These are phyloP conservation scores for Geodia barretti DNA, from an alignment of 37 sponge, comb jelly and placozoan genomes.

Conservation along the genomic window DNA sequence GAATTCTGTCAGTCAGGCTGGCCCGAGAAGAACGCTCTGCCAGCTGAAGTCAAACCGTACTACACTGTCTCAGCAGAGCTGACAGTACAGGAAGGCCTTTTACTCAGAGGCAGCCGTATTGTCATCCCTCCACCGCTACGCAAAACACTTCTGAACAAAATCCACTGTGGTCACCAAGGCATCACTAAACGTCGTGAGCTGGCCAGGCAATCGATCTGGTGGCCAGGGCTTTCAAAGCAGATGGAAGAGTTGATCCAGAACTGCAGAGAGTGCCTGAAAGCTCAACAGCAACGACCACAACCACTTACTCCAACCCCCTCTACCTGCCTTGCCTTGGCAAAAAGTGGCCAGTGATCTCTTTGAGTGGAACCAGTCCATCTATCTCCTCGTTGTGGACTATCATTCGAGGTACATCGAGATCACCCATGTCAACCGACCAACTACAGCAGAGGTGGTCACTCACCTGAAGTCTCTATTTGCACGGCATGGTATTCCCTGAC, in stretches of 20 bases:
- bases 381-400: slow-evolving; percentile 53
- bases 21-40: slow-evolving; percentile 15
- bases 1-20: slow-evolving; percentile 29
- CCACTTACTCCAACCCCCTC: no score
- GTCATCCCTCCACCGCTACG: slow-evolving; percentile 28
- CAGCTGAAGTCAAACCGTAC: slow-evolving; percentile 4
- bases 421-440: neutral
- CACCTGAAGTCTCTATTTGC: slow-evolving; percentile 41
- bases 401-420: slow-evolving; percentile 41
- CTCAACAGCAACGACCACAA: slow-evolving; percentile 23
- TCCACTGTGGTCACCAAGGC: slow-evolving; percentile 53
- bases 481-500: slow-evolving; percentile 48
- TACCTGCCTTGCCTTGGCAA: slow-evolving; percentile 59
- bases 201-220: slow-evolving; percentile 43
- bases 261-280: slow-evolving; percentile 31
- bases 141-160: slow-evolving; percentile 15
- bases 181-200: slow-evolving; percentile 35
- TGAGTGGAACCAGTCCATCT: slow-evolving; percentile 17
- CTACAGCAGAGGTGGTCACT: slow-evolving; percentile 23
- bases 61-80: slow-evolving; percentile 19
- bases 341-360: slow-evolving; percentile 45
- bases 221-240: slow-evolving; percentile 42
- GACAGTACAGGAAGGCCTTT: slow-evolving; percentile 29
- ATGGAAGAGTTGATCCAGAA: slow-evolving; percentile 21
- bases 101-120: slow-evolving; percentile 31